Evolutionary conservation across 2,888 invertebrate species (phyloP), one percentile per base, ranked within the genome.

Genomic region (Anticlea derivata): DNA sequence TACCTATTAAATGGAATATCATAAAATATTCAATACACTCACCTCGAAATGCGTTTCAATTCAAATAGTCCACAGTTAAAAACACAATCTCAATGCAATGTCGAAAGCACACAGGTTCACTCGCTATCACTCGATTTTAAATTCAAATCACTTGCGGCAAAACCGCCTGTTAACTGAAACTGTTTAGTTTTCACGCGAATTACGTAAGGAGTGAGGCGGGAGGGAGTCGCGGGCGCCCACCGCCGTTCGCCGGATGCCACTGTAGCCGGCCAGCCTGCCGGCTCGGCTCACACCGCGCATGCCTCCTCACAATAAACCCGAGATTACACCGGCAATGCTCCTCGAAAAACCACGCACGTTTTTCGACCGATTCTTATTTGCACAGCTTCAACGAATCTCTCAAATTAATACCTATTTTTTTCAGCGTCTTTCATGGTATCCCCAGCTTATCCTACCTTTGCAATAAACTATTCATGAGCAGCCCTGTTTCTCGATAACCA

Each of bases 301-400:
- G 89, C 80, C 78, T 82, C 76, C 68, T 70, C 70, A 75, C 80
- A 75, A 74, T 80, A 81, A 86, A 70, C 80, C 79, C 71, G 63
- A 74, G 81, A 78, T 78, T 83, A 85, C 83, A 83, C 80, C 63
- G 38, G 76, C 73, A 26, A n/a, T 13, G 17, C 8, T 20, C 38
- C 45, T 45, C 45, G 72, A 73, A 69, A 73, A 67, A 73, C 71
- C 74, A 71, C 66, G 70, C 70, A 73, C 77, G 71, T 68, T 63
- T 70, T 68, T 66, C 71, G 67, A 77, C 79, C 77, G 74, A 76
- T 81, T 82, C 78, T 78, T 78, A 76, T 77, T 75, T 77, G 71
- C 73, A 70, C 71, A 47, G 30, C 37, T 40, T 43, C 50, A 46
- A 40, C 39, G 35, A 45, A 20, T 31, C 40, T 33, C 40, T 34